Evolutionary conservation across 92 coral and sea anemone genomes (phyloP), one percentile per base, ranked within the genome.

Genomic region (Heliopora coerulea): DNA sequence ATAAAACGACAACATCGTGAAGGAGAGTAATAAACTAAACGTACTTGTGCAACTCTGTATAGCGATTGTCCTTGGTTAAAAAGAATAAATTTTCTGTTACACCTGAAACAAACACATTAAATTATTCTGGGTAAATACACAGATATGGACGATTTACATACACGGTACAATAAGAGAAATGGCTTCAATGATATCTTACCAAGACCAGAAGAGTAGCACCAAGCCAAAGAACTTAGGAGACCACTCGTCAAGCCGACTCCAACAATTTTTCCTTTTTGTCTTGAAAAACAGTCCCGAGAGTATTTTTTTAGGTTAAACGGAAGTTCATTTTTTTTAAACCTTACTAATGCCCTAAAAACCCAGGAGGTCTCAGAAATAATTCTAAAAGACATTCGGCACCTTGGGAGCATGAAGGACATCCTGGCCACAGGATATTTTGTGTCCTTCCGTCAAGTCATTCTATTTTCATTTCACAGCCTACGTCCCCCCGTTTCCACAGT

Each of bases 31-130:
- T 3, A 23, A 18, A 30, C 11, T 30, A 33, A n/a, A 49, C 61
- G 25, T 57, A 92, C 97, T 88, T 83, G 40, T 87, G 72, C 44
- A 92, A 82, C 59, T 86, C 97, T 61, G 57, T 20, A 32, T 79
- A 62, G 49, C 88, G 89, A 72, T 89, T 78, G 33, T 83, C 81
- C 61, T 87, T 89, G 29, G 88, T 88, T 41, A 62, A 79, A 85
- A 76, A 81, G 64, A 85, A 89, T 74, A 92, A 70, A 32, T 78
- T 82, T 54, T 89, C 86, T 39, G 65, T 42, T 42, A 65, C 50
- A 56, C 86, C 97, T 92, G 73, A 46, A 40, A 33, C 28, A 58
- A 30, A 56, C 18, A 7, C n/a, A n/a, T n/a, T n/a, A n/a, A n/a
- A n/a, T n/a, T n/a, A n/a, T n/a, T n/a, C n/a, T n/a, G n/a, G n/a